Conservation (phyloP, 2,888 invertebrate genomes). For the Calliphora vomitoria region DNA sequence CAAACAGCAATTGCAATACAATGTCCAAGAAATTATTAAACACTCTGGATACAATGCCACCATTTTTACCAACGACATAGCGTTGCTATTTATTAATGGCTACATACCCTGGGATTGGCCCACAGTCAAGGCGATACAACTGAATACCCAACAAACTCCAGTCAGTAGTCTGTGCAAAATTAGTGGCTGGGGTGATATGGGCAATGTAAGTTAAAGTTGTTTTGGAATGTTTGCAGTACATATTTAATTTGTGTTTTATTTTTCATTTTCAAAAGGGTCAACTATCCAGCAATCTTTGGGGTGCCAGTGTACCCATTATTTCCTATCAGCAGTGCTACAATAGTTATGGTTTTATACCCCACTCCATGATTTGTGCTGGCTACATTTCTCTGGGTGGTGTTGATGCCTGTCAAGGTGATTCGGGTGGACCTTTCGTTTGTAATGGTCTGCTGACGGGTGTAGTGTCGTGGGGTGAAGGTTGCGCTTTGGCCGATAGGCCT, state of each 20-base stretch:
- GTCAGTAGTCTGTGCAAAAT: conserved; percentile 75
- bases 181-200: conserved; percentile 80
- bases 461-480: conserved; percentile 80
- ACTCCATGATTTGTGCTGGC: conserved; percentile 79
- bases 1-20: conserved; percentile 73
- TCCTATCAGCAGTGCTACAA: conserved; percentile 68
- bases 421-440: conserved; percentile 81
- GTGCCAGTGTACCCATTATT: conserved; percentile 75
- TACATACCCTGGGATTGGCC: conserved; percentile 76
- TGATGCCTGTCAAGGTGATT: conserved; percentile 82
- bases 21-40: conserved; percentile 76
- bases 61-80: conserved; percentile 78
- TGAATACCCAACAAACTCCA: conserved; percentile 61
- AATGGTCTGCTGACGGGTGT: conserved; percentile 76
- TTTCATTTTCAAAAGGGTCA: conserved; percentile 43
- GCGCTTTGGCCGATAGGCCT: conserved; percentile 76
- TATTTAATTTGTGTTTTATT: neutral
- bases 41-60: conserved; percentile 74
- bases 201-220: conserved; percentile 71
- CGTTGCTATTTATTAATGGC: conserved; percentile 79
- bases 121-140: conserved; percentile 72
- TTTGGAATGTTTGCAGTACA: neutral
- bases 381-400: conserved; percentile 75
- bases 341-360: conserved; percentile 74
- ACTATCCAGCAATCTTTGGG: conserved; percentile 66